Base-by-base conservation (phyloP, 2,113 vertebrate genomes). In the Misgurnus mizolepis region DNA sequence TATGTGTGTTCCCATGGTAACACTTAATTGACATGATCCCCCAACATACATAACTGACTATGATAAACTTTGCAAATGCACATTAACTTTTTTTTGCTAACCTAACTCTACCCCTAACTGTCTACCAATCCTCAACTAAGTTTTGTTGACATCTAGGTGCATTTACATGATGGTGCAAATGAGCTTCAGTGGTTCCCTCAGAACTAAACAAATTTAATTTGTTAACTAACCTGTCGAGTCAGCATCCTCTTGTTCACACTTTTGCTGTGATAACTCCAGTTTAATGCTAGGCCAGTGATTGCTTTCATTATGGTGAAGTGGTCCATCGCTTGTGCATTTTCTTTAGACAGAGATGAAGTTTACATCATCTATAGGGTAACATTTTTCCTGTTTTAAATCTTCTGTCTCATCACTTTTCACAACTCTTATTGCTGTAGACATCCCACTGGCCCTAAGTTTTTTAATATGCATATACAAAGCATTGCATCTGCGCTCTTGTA, bases 281-380 rank as follows among this genome's bases (percentile, higher is more conserved):
- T 76, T 66, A 66, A 66, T 75, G 74, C 74, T 76, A 55, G 74
- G 61, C 27, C 61, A 76, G 49, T 12, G 74, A 66, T 67, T 77
- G 61, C 61, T 55, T 77, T 77, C 47, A 66, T 49, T 75, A 58
- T 60, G 34, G 67, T 65, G 34, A 72, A 80, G 47, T n/a, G 3
- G 43, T 55, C 43, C 34, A 40, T 80, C 65, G 50, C 78, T 64
- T 53, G 55, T 47, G 60, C 69, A 41, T 58, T 58, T 65, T 43
- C 55, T 60, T 66, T 41, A 18, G 27, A 56, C 40, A 45, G 34
- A 66, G 8, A 66, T 72, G n/a, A 67, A 67, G 61, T 74, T 78
- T 50, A 61, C 62, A 74, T 61, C 15, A 49, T 62, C 69, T 70
- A 14, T 12, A 67, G 34, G 55, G 10, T 55, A 64, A 69, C 7